Percentiles rank a stretch among this genome's conserved stretches.
Evolutionary conservation across 2,888 invertebrate species (phyloP).

Genomic region (Pheosia gnoma): DNA sequence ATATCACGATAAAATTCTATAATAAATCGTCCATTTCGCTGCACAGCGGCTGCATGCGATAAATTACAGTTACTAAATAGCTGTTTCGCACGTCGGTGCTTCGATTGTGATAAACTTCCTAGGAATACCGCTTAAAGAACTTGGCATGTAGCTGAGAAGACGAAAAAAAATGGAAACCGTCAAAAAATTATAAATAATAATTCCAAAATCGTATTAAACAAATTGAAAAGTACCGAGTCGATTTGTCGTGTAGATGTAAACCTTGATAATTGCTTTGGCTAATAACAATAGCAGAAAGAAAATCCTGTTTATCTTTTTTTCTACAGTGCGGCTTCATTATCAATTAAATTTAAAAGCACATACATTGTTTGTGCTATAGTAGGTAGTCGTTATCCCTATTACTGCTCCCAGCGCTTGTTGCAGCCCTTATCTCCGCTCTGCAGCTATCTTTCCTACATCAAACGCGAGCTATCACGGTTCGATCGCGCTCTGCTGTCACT

Average conservation of each 20-base stretch:
- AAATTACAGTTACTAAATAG: constrained; percentile 43
- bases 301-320: no score
- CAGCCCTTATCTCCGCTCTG: not conserved
- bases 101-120: constrained; percentile 23
- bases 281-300: no score
- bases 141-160: not conserved
- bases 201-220: no score
- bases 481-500: not conserved
- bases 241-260: no score
- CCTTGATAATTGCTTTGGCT: no score
- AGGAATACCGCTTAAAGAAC: not conserved
- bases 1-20: constrained; percentile 30
- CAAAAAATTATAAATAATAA: no score
- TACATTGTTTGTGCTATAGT: no score
- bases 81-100: constrained; percentile 24
- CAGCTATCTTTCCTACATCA: not conserved
- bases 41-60: constrained; percentile 24
- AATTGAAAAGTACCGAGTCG: no score
- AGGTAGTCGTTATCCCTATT: not conserved
- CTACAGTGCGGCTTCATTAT: no score
- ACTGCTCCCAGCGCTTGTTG: not conserved
- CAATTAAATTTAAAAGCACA: no score
- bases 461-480: not conserved
- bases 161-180: not conserved
- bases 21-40: constrained; percentile 25